These are phyloP conservation scores for Habrosyne pyritoides DNA, from an alignment of 2,888 invertebrate genomes.

Conservation along the genomic window DNA sequence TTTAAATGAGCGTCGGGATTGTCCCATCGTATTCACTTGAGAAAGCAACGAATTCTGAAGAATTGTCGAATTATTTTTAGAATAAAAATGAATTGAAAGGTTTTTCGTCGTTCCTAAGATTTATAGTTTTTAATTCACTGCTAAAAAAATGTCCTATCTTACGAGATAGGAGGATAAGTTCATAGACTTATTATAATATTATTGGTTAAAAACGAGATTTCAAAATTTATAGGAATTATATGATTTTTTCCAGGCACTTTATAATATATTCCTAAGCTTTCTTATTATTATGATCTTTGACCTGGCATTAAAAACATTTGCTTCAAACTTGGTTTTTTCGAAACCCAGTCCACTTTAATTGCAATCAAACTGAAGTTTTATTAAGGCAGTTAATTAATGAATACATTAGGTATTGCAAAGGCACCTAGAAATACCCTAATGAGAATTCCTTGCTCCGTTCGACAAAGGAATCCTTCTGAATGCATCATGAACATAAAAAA, in stretches of 20 bases:
- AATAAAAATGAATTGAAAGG: constrained; percentile 19
- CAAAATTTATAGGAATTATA: constrained; percentile 12
- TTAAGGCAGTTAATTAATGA: constrained; percentile 40
- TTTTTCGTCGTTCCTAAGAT: too few relatives aligned
- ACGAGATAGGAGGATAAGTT: too few relatives aligned
- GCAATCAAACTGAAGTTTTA: constrained; percentile 40
- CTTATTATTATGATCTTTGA: constrained; percentile 1
- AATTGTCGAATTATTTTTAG: constrained; percentile 27
- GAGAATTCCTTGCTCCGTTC: constrained; percentile 65
- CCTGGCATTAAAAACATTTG: neutral
- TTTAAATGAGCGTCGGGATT: constrained; percentile 59
- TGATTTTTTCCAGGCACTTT: neutral
- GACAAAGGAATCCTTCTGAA: constrained; percentile 73
- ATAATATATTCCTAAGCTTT: neutral
- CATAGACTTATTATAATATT: too few relatives aligned
- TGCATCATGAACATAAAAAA: constrained; percentile 67
- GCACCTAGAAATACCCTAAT: constrained; percentile 70
- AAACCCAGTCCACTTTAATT: constrained; percentile 15
- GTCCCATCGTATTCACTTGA: constrained; percentile 44
- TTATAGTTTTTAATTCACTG: too few relatives aligned
- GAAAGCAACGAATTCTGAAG: constrained; percentile 48
- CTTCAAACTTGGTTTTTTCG: neutral
- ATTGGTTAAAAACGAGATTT: too few relatives aligned
- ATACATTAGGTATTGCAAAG: constrained; percentile 68
- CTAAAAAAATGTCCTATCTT: too few relatives aligned